phyloP scores from a whole-genome alignment of 2,888 invertebrate genomes.

The Erebia ligea region DNA sequence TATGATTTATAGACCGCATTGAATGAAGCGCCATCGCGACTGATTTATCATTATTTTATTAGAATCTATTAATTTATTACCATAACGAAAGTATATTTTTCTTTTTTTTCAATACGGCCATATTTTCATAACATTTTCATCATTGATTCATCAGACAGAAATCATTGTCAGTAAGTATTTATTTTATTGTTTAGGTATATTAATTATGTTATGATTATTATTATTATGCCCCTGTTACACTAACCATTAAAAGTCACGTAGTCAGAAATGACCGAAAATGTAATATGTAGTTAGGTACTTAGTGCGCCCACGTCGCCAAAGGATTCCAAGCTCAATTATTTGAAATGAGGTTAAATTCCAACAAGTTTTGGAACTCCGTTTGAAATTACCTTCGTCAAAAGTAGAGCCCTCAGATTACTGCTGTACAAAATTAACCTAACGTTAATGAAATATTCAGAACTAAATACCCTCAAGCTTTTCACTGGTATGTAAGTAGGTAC shows the following conservation, averaged over 20 bases:
- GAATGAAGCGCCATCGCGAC: neutral
- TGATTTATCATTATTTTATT: neutral
- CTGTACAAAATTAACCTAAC: neutral
- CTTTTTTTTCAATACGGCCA: no score
- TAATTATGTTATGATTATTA: neutral
- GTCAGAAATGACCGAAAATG: conserved; percentile 1
- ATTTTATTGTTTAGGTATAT: no score
- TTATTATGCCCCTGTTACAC: neutral
- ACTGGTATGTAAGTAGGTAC: neutral
- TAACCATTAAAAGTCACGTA: neutral
- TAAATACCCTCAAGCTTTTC: neutral
- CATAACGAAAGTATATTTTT: no score
- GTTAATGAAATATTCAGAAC: neutral
- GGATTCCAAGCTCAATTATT: conserved; percentile 9
- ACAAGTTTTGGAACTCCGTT: conserved; percentile 2
- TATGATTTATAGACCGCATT: neutral
- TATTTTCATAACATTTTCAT: no score
- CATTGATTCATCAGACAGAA: no score
- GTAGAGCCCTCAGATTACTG: neutral
- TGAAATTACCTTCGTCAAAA: conserved; percentile 5
- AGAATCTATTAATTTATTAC: no score
- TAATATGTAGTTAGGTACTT: no score
- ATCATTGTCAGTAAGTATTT: no score
- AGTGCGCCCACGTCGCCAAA: neutral
- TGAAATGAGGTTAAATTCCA: conserved; percentile 8